These are phyloP conservation scores for Corythornis cristatus DNA, from an alignment of 2,113 vertebrate genomes.

Conservation along the genomic window DNA sequence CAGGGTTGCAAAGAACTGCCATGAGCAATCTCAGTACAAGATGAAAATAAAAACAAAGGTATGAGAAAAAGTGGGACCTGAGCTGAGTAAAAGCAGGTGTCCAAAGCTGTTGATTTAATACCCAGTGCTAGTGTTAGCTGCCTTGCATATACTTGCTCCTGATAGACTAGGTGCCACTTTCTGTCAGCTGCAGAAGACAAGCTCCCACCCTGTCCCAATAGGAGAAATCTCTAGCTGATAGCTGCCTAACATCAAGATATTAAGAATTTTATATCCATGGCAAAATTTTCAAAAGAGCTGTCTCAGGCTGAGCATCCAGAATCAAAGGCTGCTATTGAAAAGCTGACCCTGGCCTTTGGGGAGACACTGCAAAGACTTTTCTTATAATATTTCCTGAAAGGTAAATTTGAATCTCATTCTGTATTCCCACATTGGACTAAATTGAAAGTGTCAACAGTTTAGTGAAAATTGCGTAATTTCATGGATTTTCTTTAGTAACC, in stretches of 20 bases:
- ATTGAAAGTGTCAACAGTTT: slow-evolving; percentile 36
- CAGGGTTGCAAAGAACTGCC: not conserved
- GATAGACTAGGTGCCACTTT: not conserved
- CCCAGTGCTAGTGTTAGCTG: not conserved
- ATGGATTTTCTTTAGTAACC: not conserved
- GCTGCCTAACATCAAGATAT: not conserved
- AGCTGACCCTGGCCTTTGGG: slow-evolving; percentile 41
- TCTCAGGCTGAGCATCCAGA: slow-evolving; percentile 1
- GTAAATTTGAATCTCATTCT: slow-evolving; percentile 55
- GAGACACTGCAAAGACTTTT: slow-evolving; percentile 17
- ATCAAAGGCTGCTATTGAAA: slow-evolving; percentile 54
- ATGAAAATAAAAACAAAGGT: slow-evolving; percentile 26
- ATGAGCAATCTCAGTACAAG: not conserved
- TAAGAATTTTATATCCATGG: slow-evolving; percentile 27
- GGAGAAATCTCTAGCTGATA: not conserved
- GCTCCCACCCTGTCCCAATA: not conserved
- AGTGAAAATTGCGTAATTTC: slow-evolving; percentile 47
- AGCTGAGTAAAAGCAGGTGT: not conserved
- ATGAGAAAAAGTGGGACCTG: not conserved
- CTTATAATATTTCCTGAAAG: slow-evolving; percentile 29
- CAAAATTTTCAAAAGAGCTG: slow-evolving; percentile 38
- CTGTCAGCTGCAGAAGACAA: not conserved
- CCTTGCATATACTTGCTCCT: not conserved
- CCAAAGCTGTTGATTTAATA: not conserved
- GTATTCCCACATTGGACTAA: not conserved